Evolutionary conservation across 2,797 vertebrate species (phyloP).

Genomic region (Coendou prehensilis): DNA sequence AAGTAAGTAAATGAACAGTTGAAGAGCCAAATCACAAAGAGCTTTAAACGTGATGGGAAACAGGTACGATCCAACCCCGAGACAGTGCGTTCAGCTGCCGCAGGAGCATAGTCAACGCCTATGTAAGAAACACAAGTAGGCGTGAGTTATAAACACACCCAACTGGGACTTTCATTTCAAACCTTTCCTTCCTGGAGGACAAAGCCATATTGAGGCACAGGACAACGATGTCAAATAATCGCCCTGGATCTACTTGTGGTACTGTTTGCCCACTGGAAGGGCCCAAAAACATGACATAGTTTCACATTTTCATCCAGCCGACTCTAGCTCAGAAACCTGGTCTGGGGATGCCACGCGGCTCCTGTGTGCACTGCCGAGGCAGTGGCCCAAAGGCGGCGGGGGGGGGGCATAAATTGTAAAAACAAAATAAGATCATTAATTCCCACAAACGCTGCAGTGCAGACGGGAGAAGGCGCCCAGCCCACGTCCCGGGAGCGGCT

Average conservation of each 20-base stretch:
- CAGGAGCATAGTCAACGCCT: neutral
- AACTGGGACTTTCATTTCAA: neutral
- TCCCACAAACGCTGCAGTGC: slow-evolving; percentile 61
- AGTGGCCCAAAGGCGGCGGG: neutral
- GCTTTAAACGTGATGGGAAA: neutral
- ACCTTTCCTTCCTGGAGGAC: slow-evolving; percentile 13
- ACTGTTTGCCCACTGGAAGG: neutral
- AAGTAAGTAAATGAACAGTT: neutral
- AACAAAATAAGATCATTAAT: slow-evolving; percentile 74
- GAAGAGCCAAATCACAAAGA: neutral
- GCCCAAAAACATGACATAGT: neutral
- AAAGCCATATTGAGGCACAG: neutral
- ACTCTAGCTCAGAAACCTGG: neutral
- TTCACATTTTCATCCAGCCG: neutral
- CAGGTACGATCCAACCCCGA: neutral
- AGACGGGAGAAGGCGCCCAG: neutral
- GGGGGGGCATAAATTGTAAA: slow-evolving; percentile 58
- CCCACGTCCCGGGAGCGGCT: neutral
- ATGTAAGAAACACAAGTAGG: neutral
- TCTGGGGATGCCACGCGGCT: accelerated
- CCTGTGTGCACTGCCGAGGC: neutral
- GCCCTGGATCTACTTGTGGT: neutral
- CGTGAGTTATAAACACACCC: neutral
- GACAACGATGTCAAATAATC: neutral
- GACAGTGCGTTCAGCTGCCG: neutral